These are phyloP conservation scores for Syrista parreyssii DNA, from an alignment of 2,888 invertebrate species.

Conservation along the genomic window DNA sequence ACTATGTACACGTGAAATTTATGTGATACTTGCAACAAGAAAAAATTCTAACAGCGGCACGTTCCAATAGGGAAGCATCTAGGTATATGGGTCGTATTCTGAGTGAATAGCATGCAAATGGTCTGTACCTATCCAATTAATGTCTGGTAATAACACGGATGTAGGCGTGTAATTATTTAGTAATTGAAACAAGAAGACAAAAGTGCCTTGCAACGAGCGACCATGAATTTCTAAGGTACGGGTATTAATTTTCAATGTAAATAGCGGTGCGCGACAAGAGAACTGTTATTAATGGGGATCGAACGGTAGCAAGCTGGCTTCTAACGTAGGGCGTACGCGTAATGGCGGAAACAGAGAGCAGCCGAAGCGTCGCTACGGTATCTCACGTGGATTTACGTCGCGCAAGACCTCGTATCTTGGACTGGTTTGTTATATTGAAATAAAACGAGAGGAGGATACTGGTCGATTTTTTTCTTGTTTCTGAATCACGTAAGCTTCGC, in stretches of 20 bases:
- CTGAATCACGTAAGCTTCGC: neutral
- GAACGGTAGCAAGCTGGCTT: neutral
- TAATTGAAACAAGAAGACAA: constrained; percentile 3
- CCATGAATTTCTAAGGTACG: constrained; percentile 2
- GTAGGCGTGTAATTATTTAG: neutral
- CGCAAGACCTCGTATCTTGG: neutral
- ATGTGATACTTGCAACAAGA: neutral
- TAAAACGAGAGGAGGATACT: neutral
- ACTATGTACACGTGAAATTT: neutral
- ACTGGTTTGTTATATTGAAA: neutral
- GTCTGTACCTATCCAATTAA: constrained; percentile 1
- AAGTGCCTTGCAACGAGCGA: neutral
- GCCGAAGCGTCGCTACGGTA: neutral
- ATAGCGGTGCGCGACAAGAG: constrained; percentile 14
- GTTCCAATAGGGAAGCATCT: neutral
- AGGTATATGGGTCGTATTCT: neutral
- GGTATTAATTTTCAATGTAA: constrained; percentile 38
- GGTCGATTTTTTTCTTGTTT: neutral
- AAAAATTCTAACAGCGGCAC: neutral
- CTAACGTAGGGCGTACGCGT: neutral
- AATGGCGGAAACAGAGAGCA: neutral
- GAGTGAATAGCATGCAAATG: constrained; percentile 1
- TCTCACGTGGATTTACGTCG: neutral
- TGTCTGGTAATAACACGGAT: constrained; percentile 1
- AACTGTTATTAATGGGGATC: neutral